phyloP scores from a whole-genome alignment of 2,113 vertebrate species.

The Pygoscelis adeliae region DNA sequence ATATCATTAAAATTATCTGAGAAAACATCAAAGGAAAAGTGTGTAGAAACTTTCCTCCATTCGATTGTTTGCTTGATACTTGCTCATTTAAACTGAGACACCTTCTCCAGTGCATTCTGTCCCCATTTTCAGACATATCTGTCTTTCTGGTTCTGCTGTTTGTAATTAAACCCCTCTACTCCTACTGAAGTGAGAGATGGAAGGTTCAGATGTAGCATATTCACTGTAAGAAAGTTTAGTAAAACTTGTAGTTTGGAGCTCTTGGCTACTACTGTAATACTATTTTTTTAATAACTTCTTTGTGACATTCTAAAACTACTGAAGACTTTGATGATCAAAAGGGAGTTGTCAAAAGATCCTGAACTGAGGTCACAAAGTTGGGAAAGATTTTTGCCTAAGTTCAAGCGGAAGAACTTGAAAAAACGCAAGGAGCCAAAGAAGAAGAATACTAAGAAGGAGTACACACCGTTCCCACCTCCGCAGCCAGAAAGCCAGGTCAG shows the following conservation, averaged over 20 bases:
- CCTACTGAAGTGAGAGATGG: not conserved
- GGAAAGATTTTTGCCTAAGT: slow-evolving; percentile 95
- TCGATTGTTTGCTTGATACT: not conserved
- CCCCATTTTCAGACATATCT: not conserved
- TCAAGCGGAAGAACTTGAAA: slow-evolving; percentile 90
- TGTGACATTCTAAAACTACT: not conserved
- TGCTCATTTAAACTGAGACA: not conserved
- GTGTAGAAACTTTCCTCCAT: not conserved
- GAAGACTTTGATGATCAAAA: slow-evolving; percentile 98
- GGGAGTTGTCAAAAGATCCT: slow-evolving; percentile 90
- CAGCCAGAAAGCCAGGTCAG: slow-evolving; percentile 94
- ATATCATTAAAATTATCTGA: not conserved
- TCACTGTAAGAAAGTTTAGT: not conserved
- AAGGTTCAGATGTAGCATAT: not conserved
- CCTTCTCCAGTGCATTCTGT: not conserved
- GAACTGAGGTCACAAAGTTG: slow-evolving; percentile 89
- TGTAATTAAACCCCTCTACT: not conserved
- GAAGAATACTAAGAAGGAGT: slow-evolving; percentile 90
- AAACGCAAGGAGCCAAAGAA: slow-evolving; percentile 93
- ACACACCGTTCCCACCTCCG: slow-evolving; percentile 93
- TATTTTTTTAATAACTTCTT: not conserved
- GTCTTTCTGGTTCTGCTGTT: not conserved
- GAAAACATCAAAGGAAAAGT: not conserved
- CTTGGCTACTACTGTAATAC: not conserved
- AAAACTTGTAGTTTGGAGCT: not conserved